Evolutionary conservation across 2,888 invertebrate species (phyloP).

Genomic region (Drosophila setosimentum): DNA sequence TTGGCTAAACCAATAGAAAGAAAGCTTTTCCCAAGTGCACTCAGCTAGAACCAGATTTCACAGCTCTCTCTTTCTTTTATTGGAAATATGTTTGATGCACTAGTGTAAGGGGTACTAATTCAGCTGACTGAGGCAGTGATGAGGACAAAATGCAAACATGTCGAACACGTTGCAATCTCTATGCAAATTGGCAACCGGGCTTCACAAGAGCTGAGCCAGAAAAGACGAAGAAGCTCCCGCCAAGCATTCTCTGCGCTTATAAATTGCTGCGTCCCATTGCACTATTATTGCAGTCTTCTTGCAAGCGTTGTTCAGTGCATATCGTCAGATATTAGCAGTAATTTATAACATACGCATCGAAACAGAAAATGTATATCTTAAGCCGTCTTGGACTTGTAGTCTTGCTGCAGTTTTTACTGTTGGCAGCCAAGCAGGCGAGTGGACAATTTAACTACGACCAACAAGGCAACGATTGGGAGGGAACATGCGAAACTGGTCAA

Average conservation of each 20-base stretch:
- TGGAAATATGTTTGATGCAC: constrained; percentile 19
- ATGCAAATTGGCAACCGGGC: constrained; percentile 23
- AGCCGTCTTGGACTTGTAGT: constrained; percentile 5
- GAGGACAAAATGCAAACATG: constrained; percentile 1
- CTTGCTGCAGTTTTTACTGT: constrained; percentile 17
- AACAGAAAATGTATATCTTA: constrained; percentile 23
- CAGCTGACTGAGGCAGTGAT: constrained; percentile 36
- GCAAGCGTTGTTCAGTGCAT: constrained; percentile 33
- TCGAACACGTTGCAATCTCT: neutral
- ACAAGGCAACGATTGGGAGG: constrained; percentile 65
- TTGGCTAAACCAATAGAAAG: neutral
- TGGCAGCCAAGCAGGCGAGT: constrained; percentile 34
- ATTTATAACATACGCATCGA: constrained; percentile 1
- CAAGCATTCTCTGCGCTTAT: constrained; percentile 35
- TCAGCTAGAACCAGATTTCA: constrained; percentile 16
- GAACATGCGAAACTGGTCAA: constrained; percentile 45
- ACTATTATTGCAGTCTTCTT: constrained; percentile 44
- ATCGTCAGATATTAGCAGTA: neutral
- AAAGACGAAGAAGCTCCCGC: constrained; percentile 19
- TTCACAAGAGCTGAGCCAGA: constrained; percentile 12
- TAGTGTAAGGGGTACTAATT: constrained; percentile 17
- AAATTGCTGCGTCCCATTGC: constrained; percentile 43
- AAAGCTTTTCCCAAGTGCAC: constrained; percentile 1
- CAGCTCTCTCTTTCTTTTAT: constrained; percentile 7
- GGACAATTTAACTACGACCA: constrained; percentile 64